Base-by-base conservation (phyloP, 2,797 vertebrate species). In the Ptychadena robeensis region DNA sequence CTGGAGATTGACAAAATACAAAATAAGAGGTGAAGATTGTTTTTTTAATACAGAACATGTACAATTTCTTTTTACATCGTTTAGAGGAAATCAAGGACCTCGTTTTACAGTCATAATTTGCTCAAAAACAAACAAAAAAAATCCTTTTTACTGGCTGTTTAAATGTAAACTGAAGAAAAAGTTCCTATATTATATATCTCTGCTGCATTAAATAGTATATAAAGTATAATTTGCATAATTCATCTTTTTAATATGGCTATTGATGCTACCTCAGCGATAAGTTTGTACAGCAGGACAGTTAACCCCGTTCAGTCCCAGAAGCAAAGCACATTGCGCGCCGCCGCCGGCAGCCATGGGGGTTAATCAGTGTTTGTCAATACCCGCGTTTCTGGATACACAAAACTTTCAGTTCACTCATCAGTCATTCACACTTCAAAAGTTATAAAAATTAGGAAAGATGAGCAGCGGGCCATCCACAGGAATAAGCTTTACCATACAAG, bases 191-290 rank as follows among this genome's bases (percentile, higher is more conserved):
- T 59, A 72, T 59, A 72, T 85, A 88, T 74, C n/a, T 10, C 89
- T 86, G 87, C 74, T 79, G 61, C 35, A 76, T 31, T 80, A 79
- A 88, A 86, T 67, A 82, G 87, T 84, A 87, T 82, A 85, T 73
- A 86, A 86, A 37, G 76, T 10, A 69, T 85, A 81, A 73, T 85
- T 85, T 91, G 89, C 86, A 87, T 89, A 89, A 82, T 77, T 70
- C 81, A 35, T 64, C 83, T 82, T 79, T 35, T 88, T 82, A 80
- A 79, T 88, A 90, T 89, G 89, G 88, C 89, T 90, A 88, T 83
- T 67, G 61, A 77, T 68, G 57, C 73, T 71, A 77, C 44, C 67
- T 61, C 80, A 38, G 80, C 80, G 40, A 66, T n/a, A 40, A 69
- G 4, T 68, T 40, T 69, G 37, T 57, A 75, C 73, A 82, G 73